These are phyloP conservation scores for Melanostoma scalare DNA, from an alignment of 2,888 invertebrate genomes.

Conservation along the genomic window DNA sequence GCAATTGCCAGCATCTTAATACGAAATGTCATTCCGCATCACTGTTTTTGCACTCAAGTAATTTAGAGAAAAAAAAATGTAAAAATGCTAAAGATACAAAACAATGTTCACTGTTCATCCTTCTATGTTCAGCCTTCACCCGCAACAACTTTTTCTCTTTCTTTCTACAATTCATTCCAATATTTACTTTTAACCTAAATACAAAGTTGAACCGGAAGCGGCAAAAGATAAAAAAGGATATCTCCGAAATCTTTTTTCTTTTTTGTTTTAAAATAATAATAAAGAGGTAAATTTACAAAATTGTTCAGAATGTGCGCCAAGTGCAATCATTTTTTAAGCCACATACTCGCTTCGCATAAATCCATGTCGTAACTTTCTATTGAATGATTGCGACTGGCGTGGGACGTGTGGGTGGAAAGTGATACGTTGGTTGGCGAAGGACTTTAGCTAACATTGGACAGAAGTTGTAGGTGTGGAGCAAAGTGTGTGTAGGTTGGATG, in stretches of 20 bases:
- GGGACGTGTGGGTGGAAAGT: not conserved
- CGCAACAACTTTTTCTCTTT: not conserved
- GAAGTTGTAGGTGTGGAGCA: conserved; percentile 16
- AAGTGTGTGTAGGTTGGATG: conserved; percentile 34
- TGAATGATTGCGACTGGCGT: conserved; percentile 50
- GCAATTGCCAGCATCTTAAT: conserved; percentile 1
- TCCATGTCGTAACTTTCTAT: conserved; percentile 50
- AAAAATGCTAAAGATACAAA: no score
- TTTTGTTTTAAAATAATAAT: not conserved
- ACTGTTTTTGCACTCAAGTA: conserved; percentile 26
- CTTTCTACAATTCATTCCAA: conserved; percentile 19
- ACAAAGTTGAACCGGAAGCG: not conserved
- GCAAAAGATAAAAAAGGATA: conserved; percentile 18
- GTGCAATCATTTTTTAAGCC: conserved; percentile 55
- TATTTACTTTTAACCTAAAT: conserved; percentile 35
- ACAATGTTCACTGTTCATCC: not conserved
- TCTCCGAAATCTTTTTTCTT: not conserved
- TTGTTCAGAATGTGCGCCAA: conserved; percentile 39
- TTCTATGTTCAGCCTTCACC: not conserved
- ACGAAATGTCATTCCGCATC: not conserved
- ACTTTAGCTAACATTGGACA: conserved; percentile 1
- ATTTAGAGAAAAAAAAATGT: conserved; percentile 2
- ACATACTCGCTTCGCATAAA: conserved; percentile 47
- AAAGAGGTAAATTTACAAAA: conserved; percentile 31
- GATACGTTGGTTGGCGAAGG: not conserved